phyloP scores from a whole-genome alignment of 1,140 invertebrate genomes.

The Colletes latitarsis region DNA sequence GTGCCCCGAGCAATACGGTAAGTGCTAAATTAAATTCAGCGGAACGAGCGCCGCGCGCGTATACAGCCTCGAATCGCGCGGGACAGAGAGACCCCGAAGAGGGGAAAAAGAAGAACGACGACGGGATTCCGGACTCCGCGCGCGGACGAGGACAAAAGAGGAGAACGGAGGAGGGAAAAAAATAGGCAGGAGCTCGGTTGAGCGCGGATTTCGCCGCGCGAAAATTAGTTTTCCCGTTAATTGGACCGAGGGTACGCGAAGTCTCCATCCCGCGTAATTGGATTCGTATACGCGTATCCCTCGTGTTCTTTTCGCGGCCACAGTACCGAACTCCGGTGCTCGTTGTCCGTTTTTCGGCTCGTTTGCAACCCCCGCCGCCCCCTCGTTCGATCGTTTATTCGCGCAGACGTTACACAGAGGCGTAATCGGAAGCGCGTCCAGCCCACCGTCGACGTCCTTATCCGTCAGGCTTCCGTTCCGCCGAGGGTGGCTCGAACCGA shows the following conservation, averaged over 20 bases:
- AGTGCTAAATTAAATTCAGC: slow-evolving; percentile 74
- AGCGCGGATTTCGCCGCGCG: slow-evolving; percentile 58
- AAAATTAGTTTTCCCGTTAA: slow-evolving; percentile 77
- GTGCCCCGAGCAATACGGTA: slow-evolving; percentile 61
- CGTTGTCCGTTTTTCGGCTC: slow-evolving; percentile 44
- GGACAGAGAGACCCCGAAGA: background rate
- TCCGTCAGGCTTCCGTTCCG: slow-evolving; percentile 27
- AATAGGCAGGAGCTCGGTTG: slow-evolving; percentile 41
- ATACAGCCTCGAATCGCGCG: slow-evolving; percentile 37
- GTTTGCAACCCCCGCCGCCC: background rate
- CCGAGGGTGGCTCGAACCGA: background rate
- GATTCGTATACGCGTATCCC: slow-evolving; percentile 68
- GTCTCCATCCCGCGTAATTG: slow-evolving; percentile 71
- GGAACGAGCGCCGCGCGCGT: slow-evolving; percentile 41
- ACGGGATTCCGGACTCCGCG: slow-evolving; percentile 13
- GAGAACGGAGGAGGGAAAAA: slow-evolving; percentile 42
- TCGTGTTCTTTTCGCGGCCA: slow-evolving; percentile 22
- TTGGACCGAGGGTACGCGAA: slow-evolving; percentile 64
- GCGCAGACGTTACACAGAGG: too few species aligned
- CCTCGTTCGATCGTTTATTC: background rate
- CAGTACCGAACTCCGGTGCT: background rate
- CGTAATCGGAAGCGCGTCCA: background rate
- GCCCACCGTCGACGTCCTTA: background rate
- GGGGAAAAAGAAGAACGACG: slow-evolving; percentile 9
- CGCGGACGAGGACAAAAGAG: slow-evolving; percentile 24